Conservation (phyloP, 2,797 vertebrate species). For the Vireo griseus region DNA sequence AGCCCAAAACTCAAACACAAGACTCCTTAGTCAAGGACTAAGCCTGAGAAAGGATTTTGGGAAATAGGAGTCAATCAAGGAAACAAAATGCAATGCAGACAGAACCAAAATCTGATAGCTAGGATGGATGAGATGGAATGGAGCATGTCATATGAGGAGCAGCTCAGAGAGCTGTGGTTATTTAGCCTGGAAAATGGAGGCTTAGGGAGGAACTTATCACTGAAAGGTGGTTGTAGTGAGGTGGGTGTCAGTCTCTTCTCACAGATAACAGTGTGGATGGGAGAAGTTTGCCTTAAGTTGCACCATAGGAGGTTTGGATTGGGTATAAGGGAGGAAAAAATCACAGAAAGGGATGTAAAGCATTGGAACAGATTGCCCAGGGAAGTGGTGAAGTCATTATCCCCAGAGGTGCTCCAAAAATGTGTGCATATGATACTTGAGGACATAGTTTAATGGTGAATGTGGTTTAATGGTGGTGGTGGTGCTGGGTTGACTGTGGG, state of each 20-base stretch:
- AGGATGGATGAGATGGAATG: neutral
- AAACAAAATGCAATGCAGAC: neutral
- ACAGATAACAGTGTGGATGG: no score
- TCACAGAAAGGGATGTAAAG: neutral
- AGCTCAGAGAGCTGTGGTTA: neutral
- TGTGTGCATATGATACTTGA: neutral
- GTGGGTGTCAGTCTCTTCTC: neutral
- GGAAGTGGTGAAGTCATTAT: neutral
- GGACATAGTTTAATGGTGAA: neutral
- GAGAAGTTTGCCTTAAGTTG: neutral
- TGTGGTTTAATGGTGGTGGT: neutral
- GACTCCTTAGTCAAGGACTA: neutral
- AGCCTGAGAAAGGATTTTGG: neutral
- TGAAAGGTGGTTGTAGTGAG: neutral
- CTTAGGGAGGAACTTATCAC: neutral
- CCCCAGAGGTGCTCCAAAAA: neutral
- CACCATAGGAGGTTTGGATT: neutral
- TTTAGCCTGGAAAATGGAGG: neutral
- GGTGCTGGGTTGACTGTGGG: neutral
- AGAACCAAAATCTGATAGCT: neutral
- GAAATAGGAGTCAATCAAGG: neutral
- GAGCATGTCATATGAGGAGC: neutral
- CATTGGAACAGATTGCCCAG: neutral
- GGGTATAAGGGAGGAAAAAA: accelerated
- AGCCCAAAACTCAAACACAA: neutral